A percentile compares a stretch with the other conserved stretches of the same genome.
These are phyloP conservation scores for Acleris cristana DNA, from an alignment of 2,888 invertebrate species.

Conservation along the genomic window DNA sequence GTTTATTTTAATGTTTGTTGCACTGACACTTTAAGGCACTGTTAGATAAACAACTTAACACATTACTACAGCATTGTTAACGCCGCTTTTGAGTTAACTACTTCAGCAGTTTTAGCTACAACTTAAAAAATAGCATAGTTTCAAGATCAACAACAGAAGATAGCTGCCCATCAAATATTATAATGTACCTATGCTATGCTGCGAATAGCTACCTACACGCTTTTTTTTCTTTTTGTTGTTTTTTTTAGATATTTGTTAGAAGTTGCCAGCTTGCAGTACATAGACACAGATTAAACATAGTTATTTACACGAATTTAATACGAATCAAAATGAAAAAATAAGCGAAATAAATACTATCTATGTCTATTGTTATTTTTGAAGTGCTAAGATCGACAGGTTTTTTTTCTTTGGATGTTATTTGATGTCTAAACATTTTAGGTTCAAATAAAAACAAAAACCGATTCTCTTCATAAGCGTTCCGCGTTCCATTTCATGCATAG, in stretches of 20 bases:
- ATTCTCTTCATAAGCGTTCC: too few relatives aligned
- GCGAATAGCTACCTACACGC: slow-evolving; percentile 12
- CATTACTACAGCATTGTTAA: slow-evolving; percentile 4
- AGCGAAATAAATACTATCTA: too few relatives aligned
- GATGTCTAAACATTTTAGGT: too few relatives aligned
- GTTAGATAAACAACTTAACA: slow-evolving; percentile 10
- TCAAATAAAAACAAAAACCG: too few relatives aligned
- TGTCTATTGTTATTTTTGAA: too few relatives aligned
- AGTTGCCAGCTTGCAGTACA: slow-evolving; percentile 1
- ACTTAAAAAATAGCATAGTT: slow-evolving; percentile 8
- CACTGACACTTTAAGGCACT: slow-evolving; percentile 47
- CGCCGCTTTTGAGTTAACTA: neutral
- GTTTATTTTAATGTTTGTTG: slow-evolving; percentile 48
- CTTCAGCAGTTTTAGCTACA: neutral
- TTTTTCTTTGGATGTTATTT: too few relatives aligned
- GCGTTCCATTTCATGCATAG: too few relatives aligned
- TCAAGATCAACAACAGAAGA: slow-evolving; percentile 27
- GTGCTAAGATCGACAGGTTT: too few relatives aligned
- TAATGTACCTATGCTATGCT: neutral
- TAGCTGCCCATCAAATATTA: neutral
- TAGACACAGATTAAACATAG: neutral
- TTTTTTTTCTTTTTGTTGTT: slow-evolving; percentile 20
- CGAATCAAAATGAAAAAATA: too few relatives aligned
- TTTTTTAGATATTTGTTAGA: neutral
- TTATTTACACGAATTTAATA: too few relatives aligned